phyloP scores from a whole-genome alignment of 2,888 invertebrate genomes.

The Apoda limacodes region DNA sequence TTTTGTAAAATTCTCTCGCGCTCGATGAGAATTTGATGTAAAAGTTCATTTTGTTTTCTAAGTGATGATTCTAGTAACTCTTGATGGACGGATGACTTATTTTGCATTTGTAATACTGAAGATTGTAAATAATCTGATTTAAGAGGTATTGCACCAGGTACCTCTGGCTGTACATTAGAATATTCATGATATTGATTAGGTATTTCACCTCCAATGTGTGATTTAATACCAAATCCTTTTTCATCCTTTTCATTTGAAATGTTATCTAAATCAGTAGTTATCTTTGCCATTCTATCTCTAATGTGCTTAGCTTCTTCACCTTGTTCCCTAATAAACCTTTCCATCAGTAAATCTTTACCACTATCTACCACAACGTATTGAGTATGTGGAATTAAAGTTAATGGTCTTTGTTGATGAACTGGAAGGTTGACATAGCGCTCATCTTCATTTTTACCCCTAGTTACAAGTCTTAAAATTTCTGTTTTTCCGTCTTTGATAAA shows the following conservation, averaged over 20 bases:
- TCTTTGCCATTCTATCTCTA: slow-evolving; percentile 56
- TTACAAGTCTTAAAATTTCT: slow-evolving; percentile 83
- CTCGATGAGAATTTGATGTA: slow-evolving; percentile 80
- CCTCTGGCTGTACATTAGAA: slow-evolving; percentile 40
- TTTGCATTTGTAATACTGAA: slow-evolving; percentile 59
- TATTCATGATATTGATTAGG: slow-evolving; percentile 45
- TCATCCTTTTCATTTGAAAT: slow-evolving; percentile 62
- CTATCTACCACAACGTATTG: slow-evolving; percentile 77
- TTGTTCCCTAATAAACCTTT: slow-evolving; percentile 87
- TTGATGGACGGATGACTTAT: slow-evolving; percentile 69
- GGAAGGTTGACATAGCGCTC: slow-evolving; percentile 72
- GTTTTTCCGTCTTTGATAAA: slow-evolving; percentile 88
- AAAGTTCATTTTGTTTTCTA: slow-evolving; percentile 79
- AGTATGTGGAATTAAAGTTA: slow-evolving; percentile 67
- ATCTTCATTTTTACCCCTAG: slow-evolving; percentile 77
- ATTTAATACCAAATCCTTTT: slow-evolving; percentile 59
- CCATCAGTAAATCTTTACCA: slow-evolving; percentile 87
- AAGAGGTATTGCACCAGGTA: slow-evolving; percentile 53
- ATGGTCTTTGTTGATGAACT: slow-evolving; percentile 59
- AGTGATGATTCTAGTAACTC: slow-evolving; percentile 77
- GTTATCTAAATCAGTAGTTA: slow-evolving; percentile 54
- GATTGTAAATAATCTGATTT: slow-evolving; percentile 53
- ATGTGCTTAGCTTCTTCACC: slow-evolving; percentile 74
- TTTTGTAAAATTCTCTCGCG: slow-evolving; percentile 73
- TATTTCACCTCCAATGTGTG: slow-evolving; percentile 40